Evolutionary conservation across 2,888 invertebrate species (phyloP).

Genomic region (Pandemis cinnamomeana): DNA sequence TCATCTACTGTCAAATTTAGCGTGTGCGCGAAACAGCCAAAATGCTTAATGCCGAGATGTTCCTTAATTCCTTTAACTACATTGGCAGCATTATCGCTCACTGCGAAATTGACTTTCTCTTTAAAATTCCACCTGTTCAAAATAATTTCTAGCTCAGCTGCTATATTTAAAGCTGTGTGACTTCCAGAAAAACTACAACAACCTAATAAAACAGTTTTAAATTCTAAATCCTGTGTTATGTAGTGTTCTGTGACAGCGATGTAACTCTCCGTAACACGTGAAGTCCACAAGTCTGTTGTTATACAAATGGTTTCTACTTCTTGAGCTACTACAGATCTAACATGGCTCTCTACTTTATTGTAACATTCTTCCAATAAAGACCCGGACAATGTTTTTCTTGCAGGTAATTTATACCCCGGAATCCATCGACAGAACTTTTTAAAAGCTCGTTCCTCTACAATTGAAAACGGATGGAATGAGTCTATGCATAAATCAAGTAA

Average conservation of each 20-base stretch:
- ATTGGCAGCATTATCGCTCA: neutral
- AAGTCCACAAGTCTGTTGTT: constrained; percentile 2
- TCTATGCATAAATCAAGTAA: constrained; percentile 43
- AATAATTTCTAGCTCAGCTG: neutral
- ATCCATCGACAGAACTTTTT: constrained; percentile 47
- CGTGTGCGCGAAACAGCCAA: neutral
- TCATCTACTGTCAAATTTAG: neutral
- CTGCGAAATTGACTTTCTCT: neutral
- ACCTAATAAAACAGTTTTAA: neutral
- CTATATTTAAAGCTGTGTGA: neutral
- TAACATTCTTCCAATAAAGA: constrained; percentile 27
- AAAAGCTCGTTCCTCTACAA: constrained; percentile 49
- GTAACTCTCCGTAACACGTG: neutral
- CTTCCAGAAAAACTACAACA: neutral
- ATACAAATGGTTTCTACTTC: neutral
- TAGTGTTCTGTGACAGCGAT: neutral
- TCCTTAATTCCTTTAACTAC: neutral
- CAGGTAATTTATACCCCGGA: constrained; percentile 47
- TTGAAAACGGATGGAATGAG: constrained; percentile 46
- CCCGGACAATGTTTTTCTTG: constrained; percentile 46
- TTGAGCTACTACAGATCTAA: neutral
- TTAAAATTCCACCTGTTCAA: neutral
- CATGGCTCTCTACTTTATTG: neutral
- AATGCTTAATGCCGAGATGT: neutral
- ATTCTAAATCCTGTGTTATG: neutral